These are phyloP conservation scores for Aphidoletes aphidimyza DNA, from an alignment of 2,888 invertebrate species.

Conservation along the genomic window DNA sequence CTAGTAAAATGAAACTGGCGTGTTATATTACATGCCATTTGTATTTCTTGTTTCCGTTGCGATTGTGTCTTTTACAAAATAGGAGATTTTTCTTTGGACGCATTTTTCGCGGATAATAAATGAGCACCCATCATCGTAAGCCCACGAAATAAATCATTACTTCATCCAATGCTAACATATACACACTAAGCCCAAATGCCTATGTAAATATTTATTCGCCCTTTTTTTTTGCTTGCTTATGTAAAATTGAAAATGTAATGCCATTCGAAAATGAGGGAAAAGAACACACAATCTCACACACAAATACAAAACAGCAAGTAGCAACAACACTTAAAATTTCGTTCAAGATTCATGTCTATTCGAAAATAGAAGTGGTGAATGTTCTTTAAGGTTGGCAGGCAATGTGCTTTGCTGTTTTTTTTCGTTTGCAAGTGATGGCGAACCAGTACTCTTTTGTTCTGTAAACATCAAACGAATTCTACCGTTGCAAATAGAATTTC, in stretches of 20 bases:
- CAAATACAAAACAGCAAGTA: not conserved
- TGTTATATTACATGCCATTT: not conserved
- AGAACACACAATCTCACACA: not conserved
- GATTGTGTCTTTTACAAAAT: not conserved
- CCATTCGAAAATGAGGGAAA: not conserved
- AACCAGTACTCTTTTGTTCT: not conserved
- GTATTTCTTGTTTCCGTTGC: not conserved
- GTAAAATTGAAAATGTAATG: not conserved
- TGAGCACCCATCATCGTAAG: not conserved
- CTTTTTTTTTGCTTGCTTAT: not conserved
- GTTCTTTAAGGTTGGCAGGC: not conserved
- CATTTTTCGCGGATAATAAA: not conserved
- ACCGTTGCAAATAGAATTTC: constrained; percentile 3
- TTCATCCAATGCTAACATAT: not conserved
- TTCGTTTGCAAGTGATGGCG: not conserved
- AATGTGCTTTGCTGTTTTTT: not conserved
- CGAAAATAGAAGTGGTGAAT: not conserved
- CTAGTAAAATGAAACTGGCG: not conserved
- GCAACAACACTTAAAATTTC: not conserved
- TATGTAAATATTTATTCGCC: not conserved
- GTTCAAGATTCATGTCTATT: not conserved
- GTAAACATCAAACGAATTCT: constrained; percentile 30
- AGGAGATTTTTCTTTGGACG: too few species aligned
- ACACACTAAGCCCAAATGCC: not conserved
- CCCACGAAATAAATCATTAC: constrained; percentile 8